Percentiles rank a stretch among this genome's conserved stretches.
These are phyloP conservation scores for Aphaenogaster floridana DNA, from an alignment of 1,140 invertebrate genomes.

Conservation along the genomic window DNA sequence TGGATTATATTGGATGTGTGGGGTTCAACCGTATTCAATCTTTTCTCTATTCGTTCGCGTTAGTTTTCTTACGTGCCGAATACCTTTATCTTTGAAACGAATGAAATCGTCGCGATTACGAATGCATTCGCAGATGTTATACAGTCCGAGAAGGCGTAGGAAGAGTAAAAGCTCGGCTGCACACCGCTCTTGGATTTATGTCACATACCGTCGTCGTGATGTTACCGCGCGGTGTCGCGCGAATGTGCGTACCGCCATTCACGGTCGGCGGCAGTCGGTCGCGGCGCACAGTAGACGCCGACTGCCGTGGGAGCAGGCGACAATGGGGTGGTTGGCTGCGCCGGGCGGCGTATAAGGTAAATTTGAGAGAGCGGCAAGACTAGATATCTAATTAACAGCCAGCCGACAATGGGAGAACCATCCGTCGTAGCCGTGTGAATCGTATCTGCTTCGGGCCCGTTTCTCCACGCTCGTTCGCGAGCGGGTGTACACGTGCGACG, in stretches of 20 bases:
- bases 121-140: neutral
- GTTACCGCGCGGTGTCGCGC: slow-evolving; percentile 67
- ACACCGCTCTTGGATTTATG: slow-evolving; percentile 76
- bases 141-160: neutral
- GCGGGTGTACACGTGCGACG: slow-evolving; percentile 39
- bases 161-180: slow-evolving; percentile 38
- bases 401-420: slow-evolving; percentile 84
- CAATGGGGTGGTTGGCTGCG: slow-evolving; percentile 70
- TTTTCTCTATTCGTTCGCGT: neutral
- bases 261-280: slow-evolving; percentile 66
- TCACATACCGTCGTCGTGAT: slow-evolving; percentile 79
- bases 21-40: neutral
- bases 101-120: neutral
- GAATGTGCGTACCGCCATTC: slow-evolving; percentile 74
- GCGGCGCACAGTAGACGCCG: slow-evolving; percentile 68
- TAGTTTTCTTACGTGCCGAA: neutral
- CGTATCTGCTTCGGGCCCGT: slow-evolving; percentile 76
- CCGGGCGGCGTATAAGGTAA: slow-evolving; percentile 78
- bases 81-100: neutral
- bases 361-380: slow-evolving; percentile 80
- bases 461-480: slow-evolving; percentile 52
- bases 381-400: slow-evolving; percentile 87
- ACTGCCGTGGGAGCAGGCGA: slow-evolving; percentile 68
- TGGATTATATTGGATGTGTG: neutral
- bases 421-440: slow-evolving; percentile 83